These are phyloP conservation scores for Pleuronectes platessa DNA, from an alignment of 2,113 vertebrate species.

Conservation along the genomic window DNA sequence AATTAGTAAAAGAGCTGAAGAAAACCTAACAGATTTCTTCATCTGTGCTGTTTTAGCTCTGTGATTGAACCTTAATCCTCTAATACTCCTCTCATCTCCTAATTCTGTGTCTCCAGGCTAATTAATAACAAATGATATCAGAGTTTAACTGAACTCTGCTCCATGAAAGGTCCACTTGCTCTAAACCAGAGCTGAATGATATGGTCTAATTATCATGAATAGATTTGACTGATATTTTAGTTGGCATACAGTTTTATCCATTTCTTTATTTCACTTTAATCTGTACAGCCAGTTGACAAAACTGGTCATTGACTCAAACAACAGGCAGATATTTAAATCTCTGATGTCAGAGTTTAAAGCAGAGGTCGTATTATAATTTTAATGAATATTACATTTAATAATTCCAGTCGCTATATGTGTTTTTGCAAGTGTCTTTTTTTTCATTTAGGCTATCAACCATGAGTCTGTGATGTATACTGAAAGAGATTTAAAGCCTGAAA, in stretches of 20 bases:
- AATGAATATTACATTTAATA: too few species aligned
- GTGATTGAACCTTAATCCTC: constrained; percentile 32
- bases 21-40: constrained; percentile 8
- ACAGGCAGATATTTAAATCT: constrained; percentile 3
- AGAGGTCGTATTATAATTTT: too few species aligned
- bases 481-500: neutral
- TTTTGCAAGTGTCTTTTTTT: neutral
- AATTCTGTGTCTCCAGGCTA: constrained; percentile 34
- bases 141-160: constrained; percentile 35
- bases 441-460: neutral
- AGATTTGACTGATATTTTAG: neutral
- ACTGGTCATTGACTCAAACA: neutral
- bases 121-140: constrained; percentile 48
- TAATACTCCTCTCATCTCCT: constrained; percentile 3
- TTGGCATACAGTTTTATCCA: neutral
- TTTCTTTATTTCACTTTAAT: constrained; percentile 10
- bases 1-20: constrained; percentile 1
- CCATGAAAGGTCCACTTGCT: neutral
- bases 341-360: neutral
- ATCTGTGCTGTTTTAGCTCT: constrained; percentile 23
- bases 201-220: neutral
- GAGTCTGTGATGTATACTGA: neutral
- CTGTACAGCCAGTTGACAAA: neutral
- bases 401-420: too few species aligned
- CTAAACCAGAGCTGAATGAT: constrained; percentile 10